Evolutionary conservation across 2,797 vertebrate genomes (phyloP).

Genomic region (Hypotaenidia philippensis): DNA sequence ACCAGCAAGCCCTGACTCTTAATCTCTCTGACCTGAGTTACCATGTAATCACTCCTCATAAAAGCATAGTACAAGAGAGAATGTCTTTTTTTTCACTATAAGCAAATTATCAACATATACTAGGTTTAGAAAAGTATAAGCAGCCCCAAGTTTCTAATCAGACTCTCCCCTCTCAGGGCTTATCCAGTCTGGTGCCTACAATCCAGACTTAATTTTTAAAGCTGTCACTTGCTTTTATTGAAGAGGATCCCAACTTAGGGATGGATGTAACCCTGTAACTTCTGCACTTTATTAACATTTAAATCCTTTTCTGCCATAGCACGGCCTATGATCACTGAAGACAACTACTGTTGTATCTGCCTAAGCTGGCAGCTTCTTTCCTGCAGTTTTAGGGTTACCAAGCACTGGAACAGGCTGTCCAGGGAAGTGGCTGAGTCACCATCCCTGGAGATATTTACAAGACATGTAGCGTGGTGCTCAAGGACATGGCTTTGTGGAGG

Average conservation of each 20-base stretch:
- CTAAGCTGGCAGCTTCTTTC: background rate
- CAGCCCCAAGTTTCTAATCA: accelerated
- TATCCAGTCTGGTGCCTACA: background rate
- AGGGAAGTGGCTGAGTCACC: no score
- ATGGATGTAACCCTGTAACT: background rate
- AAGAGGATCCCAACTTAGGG: background rate
- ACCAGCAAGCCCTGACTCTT: background rate
- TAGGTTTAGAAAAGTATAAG: background rate
- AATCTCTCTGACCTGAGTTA: background rate
- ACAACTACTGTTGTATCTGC: background rate
- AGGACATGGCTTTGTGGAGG: no score
- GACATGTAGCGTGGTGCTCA: no score
- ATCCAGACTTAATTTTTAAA: background rate
- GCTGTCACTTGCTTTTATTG: background rate
- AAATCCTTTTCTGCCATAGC: background rate
- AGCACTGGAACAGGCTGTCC: no score
- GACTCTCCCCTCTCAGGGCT: background rate
- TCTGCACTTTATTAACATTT: background rate
- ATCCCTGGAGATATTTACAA: no score
- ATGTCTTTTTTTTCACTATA: background rate
- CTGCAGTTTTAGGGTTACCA: background rate
- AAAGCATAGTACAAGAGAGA: background rate
- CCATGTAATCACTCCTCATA: background rate
- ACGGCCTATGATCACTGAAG: background rate
- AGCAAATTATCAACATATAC: background rate